phyloP scores from a whole-genome alignment of 2,797 vertebrate species.

The Tenualosa ilisha region DNA sequence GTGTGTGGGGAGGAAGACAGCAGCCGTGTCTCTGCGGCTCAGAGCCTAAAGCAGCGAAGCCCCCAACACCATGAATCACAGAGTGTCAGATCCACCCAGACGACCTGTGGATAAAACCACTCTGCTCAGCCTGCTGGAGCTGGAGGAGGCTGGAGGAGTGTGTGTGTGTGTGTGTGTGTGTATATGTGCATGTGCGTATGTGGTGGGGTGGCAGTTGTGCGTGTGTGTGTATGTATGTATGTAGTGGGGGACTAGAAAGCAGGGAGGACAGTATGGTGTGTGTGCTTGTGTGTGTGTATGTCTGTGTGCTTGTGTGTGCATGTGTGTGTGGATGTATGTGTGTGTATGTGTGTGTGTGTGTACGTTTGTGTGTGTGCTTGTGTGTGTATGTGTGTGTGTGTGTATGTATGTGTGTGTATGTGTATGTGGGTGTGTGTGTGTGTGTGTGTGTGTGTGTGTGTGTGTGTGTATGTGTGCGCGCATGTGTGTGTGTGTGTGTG shows the following conservation, averaged over 20 bases:
- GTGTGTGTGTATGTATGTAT: background rate
- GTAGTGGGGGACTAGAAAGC: background rate
- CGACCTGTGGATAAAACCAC: constrained; percentile 15
- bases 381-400: background rate
- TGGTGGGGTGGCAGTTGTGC: background rate
- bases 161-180: too few species aligned
- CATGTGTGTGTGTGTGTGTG: background rate
- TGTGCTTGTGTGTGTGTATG: background rate
- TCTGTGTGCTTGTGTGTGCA: background rate
- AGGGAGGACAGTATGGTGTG: background rate
- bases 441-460: background rate
- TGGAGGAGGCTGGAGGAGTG: too few species aligned
- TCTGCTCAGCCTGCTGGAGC: background rate
- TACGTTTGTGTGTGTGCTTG: background rate
- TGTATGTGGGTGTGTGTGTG: background rate
- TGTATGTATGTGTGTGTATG: too few species aligned
- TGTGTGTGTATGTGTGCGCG: background rate
- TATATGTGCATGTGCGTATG: too few species aligned
- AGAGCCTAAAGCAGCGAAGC: constrained; percentile 13
- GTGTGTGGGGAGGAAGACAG: background rate
- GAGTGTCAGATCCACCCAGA: constrained; percentile 2
- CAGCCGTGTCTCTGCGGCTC: background rate
- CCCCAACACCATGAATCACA: constrained; percentile 7
- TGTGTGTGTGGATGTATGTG: too few species aligned
- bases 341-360: background rate